A percentile compares a stretch with the other conserved stretches of the same genome.
Conservation (phyloP, 2,888 invertebrate genomes). For the Cactoblastis cactorum region DNA sequence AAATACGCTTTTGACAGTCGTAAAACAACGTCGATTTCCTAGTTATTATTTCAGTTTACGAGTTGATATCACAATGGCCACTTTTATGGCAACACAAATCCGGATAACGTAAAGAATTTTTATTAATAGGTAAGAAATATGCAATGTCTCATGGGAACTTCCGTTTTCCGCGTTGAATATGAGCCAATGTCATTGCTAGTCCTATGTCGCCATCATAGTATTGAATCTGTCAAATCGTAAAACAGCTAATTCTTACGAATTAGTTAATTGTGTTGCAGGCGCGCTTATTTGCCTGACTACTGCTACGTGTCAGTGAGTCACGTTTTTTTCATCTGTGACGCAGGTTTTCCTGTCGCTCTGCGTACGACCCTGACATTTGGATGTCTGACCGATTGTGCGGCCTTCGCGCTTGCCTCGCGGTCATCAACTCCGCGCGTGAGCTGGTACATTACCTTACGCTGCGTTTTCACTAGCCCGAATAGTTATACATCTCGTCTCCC, state of each 20-base stretch:
- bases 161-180: slow-evolving; percentile 57
- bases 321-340: slow-evolving; percentile 67
- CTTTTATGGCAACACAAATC: slow-evolving; percentile 15
- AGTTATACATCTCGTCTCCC: slow-evolving; percentile 32
- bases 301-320: slow-evolving; percentile 50
- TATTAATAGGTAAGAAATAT: background rate
- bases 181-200: slow-evolving; percentile 68
- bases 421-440: slow-evolving; percentile 70
- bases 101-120: slow-evolving; percentile 22
- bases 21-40: slow-evolving; percentile 58
- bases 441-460: slow-evolving; percentile 52
- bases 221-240: slow-evolving; percentile 33
- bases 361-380: slow-evolving; percentile 75
- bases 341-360: slow-evolving; percentile 60
- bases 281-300: slow-evolving; percentile 24
- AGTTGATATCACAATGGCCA: slow-evolving; percentile 56
- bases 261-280: slow-evolving; percentile 3
- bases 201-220: slow-evolving; percentile 51
- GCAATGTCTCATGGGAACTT: slow-evolving; percentile 38
- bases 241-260: slow-evolving; percentile 28
- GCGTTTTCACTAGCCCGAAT: slow-evolving; percentile 48
- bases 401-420: slow-evolving; percentile 62
- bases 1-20: slow-evolving; percentile 74
- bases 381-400: slow-evolving; percentile 76
- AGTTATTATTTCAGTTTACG: slow-evolving; percentile 71